Evolutionary conservation across 2,113 vertebrate genomes (phyloP).

Genomic region (Trematocara marginatum): DNA sequence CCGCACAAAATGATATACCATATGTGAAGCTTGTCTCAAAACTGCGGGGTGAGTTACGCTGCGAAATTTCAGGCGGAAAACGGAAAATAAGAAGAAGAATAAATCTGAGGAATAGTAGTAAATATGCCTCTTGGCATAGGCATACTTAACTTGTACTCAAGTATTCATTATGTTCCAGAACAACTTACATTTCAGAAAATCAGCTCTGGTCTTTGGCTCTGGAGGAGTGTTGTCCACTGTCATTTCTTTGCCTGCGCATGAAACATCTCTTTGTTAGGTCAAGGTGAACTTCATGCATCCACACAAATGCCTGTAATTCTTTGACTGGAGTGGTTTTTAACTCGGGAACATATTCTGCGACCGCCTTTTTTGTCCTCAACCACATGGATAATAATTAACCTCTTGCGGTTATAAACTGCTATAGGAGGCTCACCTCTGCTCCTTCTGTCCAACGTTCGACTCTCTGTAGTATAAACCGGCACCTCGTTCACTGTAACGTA

Average conservation of each 20-base stretch:
- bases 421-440: slow-evolving; percentile 65
- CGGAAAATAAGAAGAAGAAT: no score
- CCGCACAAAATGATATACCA: no score
- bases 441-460: slow-evolving; percentile 67
- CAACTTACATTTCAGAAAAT: slow-evolving; percentile 76
- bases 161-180: neutral
- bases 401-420: neutral
- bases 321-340: neutral
- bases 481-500: slow-evolving; percentile 71
- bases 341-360: neutral
- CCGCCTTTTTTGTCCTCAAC: rapidly evolving
- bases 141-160: neutral
- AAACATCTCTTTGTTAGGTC: neutral
- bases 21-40: no score
- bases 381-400: slow-evolving; percentile 21
- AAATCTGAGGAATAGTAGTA: no score
- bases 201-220: slow-evolving; percentile 68
- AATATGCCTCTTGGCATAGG: no score
- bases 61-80: no score
- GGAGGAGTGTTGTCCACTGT: slow-evolving; percentile 61
- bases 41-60: no score
- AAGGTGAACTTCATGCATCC: neutral
- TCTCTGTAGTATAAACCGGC: slow-evolving; percentile 74
- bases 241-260: slow-evolving; percentile 65
- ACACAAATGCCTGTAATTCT: slow-evolving; percentile 24